Evolutionary conservation across 2,113 vertebrate species (phyloP).

Genomic region (Silurus meridionalis): DNA sequence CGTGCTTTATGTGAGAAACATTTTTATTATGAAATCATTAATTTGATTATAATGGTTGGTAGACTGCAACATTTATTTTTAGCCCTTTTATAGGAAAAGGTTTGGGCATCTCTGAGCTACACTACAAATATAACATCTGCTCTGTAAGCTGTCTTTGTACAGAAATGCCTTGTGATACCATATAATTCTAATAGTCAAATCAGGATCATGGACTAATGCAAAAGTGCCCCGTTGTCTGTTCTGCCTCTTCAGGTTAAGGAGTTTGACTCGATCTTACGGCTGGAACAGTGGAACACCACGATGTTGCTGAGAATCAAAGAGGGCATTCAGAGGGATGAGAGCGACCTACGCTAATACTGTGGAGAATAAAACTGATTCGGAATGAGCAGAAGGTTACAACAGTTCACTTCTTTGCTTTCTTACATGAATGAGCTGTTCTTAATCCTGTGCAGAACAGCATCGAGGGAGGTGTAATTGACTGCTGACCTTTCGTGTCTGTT

Average conservation of each 20-base stretch:
- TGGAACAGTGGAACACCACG: slow-evolving; percentile 82
- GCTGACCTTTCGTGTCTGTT: neutral
- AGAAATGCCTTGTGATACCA: neutral
- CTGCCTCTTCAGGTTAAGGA: slow-evolving; percentile 74
- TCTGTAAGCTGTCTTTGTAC: neutral
- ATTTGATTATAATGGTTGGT: too few relatives aligned
- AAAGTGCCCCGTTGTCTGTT: neutral
- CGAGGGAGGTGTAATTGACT: neutral
- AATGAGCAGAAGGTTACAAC: neutral
- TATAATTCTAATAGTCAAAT: neutral
- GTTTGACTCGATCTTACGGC: slow-evolving; percentile 75
- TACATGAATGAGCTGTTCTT: neutral
- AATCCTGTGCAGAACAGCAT: neutral
- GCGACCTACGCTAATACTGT: slow-evolving; percentile 71
- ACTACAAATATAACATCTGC: too few relatives aligned
- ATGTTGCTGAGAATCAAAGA: slow-evolving; percentile 81
- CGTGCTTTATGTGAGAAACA: too few relatives aligned
- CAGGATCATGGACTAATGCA: neutral
- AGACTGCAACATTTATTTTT: too few relatives aligned
- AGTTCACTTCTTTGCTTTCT: neutral
- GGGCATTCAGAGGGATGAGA: slow-evolving; percentile 76
- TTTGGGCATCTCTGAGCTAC: too few relatives aligned
- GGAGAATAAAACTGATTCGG: neutral
- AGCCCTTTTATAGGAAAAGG: too few relatives aligned
- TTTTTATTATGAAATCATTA: too few relatives aligned